These are phyloP conservation scores for Drosophila nr. fundita DNA, from an alignment of 2,888 invertebrate genomes.

Conservation along the genomic window DNA sequence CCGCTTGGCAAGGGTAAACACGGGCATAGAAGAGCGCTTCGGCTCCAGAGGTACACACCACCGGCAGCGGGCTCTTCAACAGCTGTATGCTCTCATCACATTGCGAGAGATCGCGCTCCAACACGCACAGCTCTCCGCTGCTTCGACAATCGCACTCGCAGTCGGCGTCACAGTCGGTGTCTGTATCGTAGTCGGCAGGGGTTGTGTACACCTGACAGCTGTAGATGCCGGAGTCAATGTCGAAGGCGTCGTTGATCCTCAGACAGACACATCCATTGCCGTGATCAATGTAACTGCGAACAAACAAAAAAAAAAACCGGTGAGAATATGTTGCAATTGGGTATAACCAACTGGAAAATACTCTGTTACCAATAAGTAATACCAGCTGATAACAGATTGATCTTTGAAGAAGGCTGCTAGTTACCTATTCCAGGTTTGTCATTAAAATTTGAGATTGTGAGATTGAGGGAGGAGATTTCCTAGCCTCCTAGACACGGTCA, in stretches of 20 bases:
- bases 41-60: constrained; percentile 85
- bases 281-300: constrained; percentile 85
- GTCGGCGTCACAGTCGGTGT: constrained; percentile 85
- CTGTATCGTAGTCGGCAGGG: constrained; percentile 62
- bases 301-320: neutral
- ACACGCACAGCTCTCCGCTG: constrained; percentile 80
- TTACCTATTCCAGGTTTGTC: neutral
- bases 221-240: constrained; percentile 89
- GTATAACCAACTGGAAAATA: neutral
- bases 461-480: neutral
- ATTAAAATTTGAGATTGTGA: neutral
- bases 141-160: constrained; percentile 86
- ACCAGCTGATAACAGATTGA: neutral
- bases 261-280: constrained; percentile 87
- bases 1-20: constrained; percentile 85
- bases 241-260: constrained; percentile 87
- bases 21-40: constrained; percentile 87
- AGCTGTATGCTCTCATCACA: constrained; percentile 84
- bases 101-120: constrained; percentile 84
- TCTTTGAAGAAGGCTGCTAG: neutral
- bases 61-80: constrained; percentile 86
- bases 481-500: neutral
- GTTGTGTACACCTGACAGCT: constrained; percentile 88
- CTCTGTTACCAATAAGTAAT: constrained; percentile 3
- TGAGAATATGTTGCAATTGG: neutral